Evolutionary conservation across 2,888 invertebrate species (phyloP).

Genomic region (Microctonus brassicae): DNA sequence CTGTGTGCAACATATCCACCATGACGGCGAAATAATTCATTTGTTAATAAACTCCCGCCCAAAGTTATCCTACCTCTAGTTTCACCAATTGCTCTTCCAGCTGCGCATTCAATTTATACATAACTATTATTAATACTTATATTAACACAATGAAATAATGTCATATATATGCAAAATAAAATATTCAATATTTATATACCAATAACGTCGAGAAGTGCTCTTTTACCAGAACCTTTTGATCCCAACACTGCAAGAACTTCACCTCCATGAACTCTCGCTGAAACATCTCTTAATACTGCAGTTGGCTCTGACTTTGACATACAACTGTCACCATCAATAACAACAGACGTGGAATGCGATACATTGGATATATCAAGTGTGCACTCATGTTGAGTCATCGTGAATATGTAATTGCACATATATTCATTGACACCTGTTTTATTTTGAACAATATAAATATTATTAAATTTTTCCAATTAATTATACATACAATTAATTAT

Average conservation of each 20-base stretch:
- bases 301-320: conserved; percentile 62
- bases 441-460: background rate
- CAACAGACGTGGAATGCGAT: conserved; percentile 76
- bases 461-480: too few species aligned
- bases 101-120: conserved; percentile 55
- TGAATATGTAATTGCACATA: conserved; percentile 5
- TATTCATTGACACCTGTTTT: conserved; percentile 13
- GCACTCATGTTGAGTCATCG: conserved; percentile 86
- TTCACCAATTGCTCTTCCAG: conserved; percentile 80
- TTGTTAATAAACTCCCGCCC: conserved; percentile 87
- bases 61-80: conserved; percentile 91
- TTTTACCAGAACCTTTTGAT: conserved; percentile 96
- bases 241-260: conserved; percentile 94
- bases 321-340: conserved; percentile 61
- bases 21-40: conserved; percentile 85
- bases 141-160: background rate
- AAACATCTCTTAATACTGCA: conserved; percentile 92
- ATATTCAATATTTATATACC: conserved; percentile 53
- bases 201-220: conserved; percentile 93
- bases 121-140: background rate
- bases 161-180: background rate
- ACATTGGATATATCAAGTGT: conserved; percentile 89
- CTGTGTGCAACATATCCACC: conserved; percentile 92
- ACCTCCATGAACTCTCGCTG: conserved; percentile 90
- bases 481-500: too few species aligned